Evolutionary conservation across 1,140 invertebrate species (phyloP), one percentile per base, ranked within the genome.

Genomic region (Nephotettix cincticeps): DNA sequence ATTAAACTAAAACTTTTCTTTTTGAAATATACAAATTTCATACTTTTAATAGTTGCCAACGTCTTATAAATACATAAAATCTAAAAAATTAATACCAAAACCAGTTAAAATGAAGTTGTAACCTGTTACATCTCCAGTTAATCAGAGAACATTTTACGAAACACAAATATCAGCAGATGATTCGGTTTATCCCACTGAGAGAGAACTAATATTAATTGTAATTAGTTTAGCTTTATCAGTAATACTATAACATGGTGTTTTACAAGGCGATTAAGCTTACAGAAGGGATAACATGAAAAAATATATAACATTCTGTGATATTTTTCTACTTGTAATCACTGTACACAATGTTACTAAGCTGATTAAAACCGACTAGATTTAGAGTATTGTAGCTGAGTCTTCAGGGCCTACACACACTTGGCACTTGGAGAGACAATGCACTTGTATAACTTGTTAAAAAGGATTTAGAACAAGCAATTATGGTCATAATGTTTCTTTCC

Each of bases 291-390:
- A 61, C 13, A 61, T 61, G 23, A 11, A 61, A 13, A 27, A 61
- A 14, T 61, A 28, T 61, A 29, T 29, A 61, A 28, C 28, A 14
- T 23, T 29, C 23, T 27, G 23, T 25, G 32, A 36, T n/a, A n/a
- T 2, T 23, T 21, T 27, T n/a, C 13, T 61, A 27, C 6, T 27
- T 27, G 27, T 61, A 61, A 28, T 27, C 2, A 21, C 21, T 61
- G 56, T 61, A 61, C 56, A 61, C 21, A 23, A 61, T 25, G 13
- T 14, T 21, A n/a, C 14, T 23, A 61, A 61, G 56, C 56, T 61
- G 21, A 27, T 61, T 61, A 14, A 23, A 61, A 61, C 56, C 56
- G 56, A 61, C 56, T 61, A 61, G 56, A 61, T 61, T 27, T 27
- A 61, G 56, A 61, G 56, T 61, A 61, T 61, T 61, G 56, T 27